Evolutionary conservation across 2,797 vertebrate genomes (phyloP).

Genomic region (Monodelphis domestica): DNA sequence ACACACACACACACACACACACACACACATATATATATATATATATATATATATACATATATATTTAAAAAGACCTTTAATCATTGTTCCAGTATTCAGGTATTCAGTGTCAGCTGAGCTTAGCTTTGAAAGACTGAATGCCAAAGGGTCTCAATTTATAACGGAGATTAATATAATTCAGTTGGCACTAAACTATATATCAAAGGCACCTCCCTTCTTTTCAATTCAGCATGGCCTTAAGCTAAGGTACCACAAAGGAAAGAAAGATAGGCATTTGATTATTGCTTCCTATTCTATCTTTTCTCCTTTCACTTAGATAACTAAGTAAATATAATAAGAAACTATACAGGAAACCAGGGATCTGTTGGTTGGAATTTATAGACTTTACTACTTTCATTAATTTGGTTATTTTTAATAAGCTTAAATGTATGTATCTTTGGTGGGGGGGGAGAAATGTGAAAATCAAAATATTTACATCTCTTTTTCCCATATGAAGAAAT

Average conservation of each 20-base stretch:
- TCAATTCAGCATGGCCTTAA: background rate
- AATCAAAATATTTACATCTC: background rate
- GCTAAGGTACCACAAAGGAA: background rate
- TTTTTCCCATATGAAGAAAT: background rate
- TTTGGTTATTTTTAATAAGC: background rate
- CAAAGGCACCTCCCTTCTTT: background rate
- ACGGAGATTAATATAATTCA: background rate
- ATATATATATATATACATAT: too few relatives aligned
- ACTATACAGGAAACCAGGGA: background rate
- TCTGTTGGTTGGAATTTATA: background rate
- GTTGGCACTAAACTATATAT: rapidly evolving
- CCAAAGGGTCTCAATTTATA: rapidly evolving
- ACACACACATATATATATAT: too few relatives aligned
- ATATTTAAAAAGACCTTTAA: background rate
- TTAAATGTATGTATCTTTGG: too few relatives aligned
- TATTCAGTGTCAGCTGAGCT: rapidly evolving
- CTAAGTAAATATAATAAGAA: background rate
- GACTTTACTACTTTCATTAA: background rate
- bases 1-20: too few relatives aligned
- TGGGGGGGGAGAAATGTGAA: background rate
- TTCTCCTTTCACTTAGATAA: background rate
- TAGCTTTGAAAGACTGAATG: background rate
- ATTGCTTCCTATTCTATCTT: background rate
- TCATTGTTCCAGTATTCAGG: background rate
- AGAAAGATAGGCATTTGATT: background rate